Evolutionary conservation across 2,797 vertebrate genomes (phyloP), one percentile per base, ranked within the genome.

Genomic region (Novumbra hubbsi): DNA sequence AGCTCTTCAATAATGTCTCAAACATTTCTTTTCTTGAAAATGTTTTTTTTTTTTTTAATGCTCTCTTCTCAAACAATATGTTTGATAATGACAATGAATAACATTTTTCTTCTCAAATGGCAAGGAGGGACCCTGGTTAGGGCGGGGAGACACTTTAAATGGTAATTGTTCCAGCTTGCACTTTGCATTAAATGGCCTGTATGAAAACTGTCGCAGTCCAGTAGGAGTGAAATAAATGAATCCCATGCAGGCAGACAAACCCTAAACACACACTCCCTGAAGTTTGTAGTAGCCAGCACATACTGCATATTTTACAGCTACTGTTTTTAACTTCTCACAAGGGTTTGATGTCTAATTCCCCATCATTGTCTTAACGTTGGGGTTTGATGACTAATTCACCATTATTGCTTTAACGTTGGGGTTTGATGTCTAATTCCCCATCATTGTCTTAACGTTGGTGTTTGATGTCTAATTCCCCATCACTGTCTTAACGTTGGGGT

Each of bases 121-220:
- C 81, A 84, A 81, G 74, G 78, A 88, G 90, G 83, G 80, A 78
- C 65, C 83, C 60, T 80, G 81, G 72, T 84, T 85, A 84, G 84
- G 83, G 83, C 81, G 75, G 89, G 82, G 88, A 88, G 85, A 78
- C 84, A 90, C 84, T 92, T 87, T 89, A 90, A 88, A 92, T 89
- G 84, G 81, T 89, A 90, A 92, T 91, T 85, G 88, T 87, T 72
- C 81, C 78, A 88, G 82, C 80, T 84, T 83, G 74, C 69, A 84
- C 55, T 80, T 70, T 83, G 76, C 72, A 85, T 81, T 70, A 52
- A 80, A 87, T 86, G 79, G 70, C 71, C 70, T 83, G 77, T 85
- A 81, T 88, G 81, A 86, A 86, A 90, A 12, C 21, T 60, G 55
- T 27, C 81, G 79, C 78, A 86, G 78, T 84, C 80, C 79, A 84